Percentiles rank a stretch among this genome's conserved stretches.
Evolutionary conservation across 2,888 invertebrate species (phyloP).

Genomic region (Pseudolycoriella hygida): DNA sequence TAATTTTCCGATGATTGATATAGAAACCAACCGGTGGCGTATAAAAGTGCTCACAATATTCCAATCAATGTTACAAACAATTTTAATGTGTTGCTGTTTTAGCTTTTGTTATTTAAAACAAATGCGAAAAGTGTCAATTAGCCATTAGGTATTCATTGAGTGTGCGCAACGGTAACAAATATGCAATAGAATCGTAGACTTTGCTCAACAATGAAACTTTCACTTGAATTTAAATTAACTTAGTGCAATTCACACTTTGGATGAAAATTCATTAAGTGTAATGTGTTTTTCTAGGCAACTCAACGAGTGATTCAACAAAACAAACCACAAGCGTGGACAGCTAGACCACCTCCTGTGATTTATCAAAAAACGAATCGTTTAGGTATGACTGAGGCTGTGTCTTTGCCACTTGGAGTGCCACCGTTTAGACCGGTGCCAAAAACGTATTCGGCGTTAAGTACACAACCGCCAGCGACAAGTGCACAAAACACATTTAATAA

Average conservation of each 20-base stretch:
- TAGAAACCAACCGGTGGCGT: too few species aligned
- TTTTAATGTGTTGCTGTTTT: too few species aligned
- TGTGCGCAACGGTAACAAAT: too few species aligned
- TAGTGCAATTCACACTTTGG: not conserved
- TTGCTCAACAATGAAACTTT: too few species aligned
- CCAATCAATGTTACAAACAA: too few species aligned
- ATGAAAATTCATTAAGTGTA: not conserved
- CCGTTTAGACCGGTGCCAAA: conserved; percentile 59
- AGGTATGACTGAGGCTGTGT: conserved; percentile 33
- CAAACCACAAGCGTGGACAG: conserved; percentile 17
- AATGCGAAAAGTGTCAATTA: too few species aligned
- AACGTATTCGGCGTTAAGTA: conserved; percentile 8
- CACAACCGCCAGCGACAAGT: conserved; percentile 17
- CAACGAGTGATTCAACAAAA: conserved; percentile 22
- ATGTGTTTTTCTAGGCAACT: conserved; percentile 11
- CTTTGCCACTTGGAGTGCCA: conserved; percentile 45
- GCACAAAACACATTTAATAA: conserved; percentile 16
- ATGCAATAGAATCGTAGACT: too few species aligned
- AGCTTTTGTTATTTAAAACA: too few species aligned
- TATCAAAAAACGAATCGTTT: conserved; percentile 13
- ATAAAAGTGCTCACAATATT: too few species aligned
- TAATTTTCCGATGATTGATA: too few species aligned
- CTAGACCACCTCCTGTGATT: conserved; percentile 12
- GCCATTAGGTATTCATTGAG: too few species aligned
- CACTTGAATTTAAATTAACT: too few species aligned